Conservation (phyloP, 2,797 vertebrate species). For the Coregonus ussuriensis region DNA sequence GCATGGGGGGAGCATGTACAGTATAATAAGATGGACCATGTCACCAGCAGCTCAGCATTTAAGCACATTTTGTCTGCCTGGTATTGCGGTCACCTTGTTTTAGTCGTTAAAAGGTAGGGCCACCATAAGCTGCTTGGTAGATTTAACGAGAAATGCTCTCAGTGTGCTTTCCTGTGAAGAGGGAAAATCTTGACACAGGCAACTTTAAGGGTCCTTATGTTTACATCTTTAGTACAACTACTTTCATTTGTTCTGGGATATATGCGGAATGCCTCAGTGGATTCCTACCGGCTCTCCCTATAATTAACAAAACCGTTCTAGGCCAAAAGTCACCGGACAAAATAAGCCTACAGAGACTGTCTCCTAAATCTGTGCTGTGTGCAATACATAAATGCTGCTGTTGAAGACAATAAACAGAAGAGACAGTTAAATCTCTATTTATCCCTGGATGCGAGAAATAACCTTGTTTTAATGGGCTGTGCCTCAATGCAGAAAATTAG, state of each 20-base stretch:
- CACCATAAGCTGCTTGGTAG: conserved; percentile 12
- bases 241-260: conserved; percentile 22
- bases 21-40: conserved; percentile 14
- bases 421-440: conserved; percentile 79
- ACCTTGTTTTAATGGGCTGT: conserved; percentile 73
- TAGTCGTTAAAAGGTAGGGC: conserved; percentile 34
- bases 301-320: conserved; percentile 28
- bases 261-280: conserved; percentile 28
- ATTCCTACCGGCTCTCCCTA: conserved; percentile 20
- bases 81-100: conserved; percentile 59
- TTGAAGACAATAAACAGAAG: conserved; percentile 70
- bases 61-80: conserved; percentile 53
- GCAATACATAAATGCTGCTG: conserved; percentile 64
- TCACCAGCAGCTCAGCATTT: conserved; percentile 53
- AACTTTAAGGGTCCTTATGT: conserved; percentile 37
- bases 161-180: conserved; percentile 10
- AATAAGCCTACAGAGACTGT: conserved; percentile 51
- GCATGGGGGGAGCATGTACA: not conserved
- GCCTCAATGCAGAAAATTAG: conserved; percentile 77
- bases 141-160: conserved; percentile 27
- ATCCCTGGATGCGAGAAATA: conserved; percentile 76
- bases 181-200: conserved; percentile 9
- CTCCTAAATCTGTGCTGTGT: conserved; percentile 56
- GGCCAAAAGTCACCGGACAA: conserved; percentile 33
- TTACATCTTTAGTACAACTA: conserved; percentile 27